Percentiles rank a stretch among this genome's conserved stretches.
phyloP scores from a whole-genome alignment of 2,113 vertebrate species.

The Bungarus multicinctus region DNA sequence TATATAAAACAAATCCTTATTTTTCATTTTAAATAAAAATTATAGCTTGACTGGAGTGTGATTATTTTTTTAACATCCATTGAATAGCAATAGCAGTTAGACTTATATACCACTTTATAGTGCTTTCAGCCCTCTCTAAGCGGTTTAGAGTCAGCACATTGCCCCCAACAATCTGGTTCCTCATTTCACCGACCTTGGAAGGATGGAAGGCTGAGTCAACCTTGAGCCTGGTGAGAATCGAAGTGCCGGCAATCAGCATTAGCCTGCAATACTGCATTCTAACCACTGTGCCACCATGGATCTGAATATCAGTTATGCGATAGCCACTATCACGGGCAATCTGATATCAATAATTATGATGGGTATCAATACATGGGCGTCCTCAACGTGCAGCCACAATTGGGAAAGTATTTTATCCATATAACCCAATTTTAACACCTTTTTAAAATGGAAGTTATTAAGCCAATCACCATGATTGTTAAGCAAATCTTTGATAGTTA shows the following conservation, averaged over 20 bases:
- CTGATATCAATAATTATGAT: constrained; percentile 57
- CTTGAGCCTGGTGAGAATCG: too few relatives aligned
- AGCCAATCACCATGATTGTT: neutral
- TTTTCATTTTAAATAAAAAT: constrained; percentile 20
- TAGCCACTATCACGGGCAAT: constrained; percentile 52
- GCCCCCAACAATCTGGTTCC: too few relatives aligned
- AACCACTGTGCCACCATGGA: too few relatives aligned
- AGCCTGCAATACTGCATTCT: too few relatives aligned
- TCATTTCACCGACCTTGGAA: too few relatives aligned
- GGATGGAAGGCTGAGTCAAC: too few relatives aligned
- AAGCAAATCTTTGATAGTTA: neutral
- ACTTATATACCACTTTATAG: too few relatives aligned
- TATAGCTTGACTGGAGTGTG: neutral
- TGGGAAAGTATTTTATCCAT: neutral
- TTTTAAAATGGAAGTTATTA: neutral
- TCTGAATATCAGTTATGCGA: constrained; percentile 51
- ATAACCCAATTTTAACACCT: neutral
- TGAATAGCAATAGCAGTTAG: constrained; percentile 25
- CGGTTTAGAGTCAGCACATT: too few relatives aligned
- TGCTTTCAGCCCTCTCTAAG: too few relatives aligned
- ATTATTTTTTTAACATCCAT: constrained; percentile 49
- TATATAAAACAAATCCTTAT: constrained; percentile 21
- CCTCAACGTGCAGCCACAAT: neutral
- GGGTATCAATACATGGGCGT: constrained; percentile 33
- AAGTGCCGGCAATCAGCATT: too few relatives aligned